Evolutionary conservation across 2,888 invertebrate genomes (phyloP), one percentile per base, ranked within the genome.

Genomic region (Cosmopolites sordidus): DNA sequence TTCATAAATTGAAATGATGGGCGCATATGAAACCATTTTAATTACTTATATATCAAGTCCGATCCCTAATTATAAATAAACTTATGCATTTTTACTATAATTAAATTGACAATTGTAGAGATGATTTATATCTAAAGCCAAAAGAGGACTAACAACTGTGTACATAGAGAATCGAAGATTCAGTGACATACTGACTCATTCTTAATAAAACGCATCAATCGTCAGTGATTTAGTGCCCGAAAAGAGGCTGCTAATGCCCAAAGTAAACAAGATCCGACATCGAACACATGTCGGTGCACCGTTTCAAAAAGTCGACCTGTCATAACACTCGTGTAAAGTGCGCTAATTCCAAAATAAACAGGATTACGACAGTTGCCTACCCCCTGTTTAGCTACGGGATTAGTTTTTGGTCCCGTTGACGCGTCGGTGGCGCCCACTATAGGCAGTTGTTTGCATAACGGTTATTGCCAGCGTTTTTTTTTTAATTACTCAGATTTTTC

Each of bases 311-410:
- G 51, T 37, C 41, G 52, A 55, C 54, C 58, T 58, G 58, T 52
- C 58, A 58, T 50, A 58, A 55, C 54, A 58, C 52, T 40, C 46
- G 33, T 48, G 55, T 55, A 55, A 55, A 58, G 54, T 54, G 51
- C 37, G 58, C 49, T 62, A 62, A 62, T 64, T 62, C 62, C 58
- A 61, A 59, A 58, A 56, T 56, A 64, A 64, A 64, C 62, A 64
- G 54, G 62, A 59, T 62, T 59, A 61, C 54, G 53, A 55, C 48
- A 55, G 59, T 55, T 58, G 52, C 33, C 41, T 42, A 48, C 44
- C 46, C 22, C 27, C 41, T 18, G 46, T 48, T 48, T 43, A 53
- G 33, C n/a, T 11, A 50, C 57, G 40, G 50, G 50, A 48, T 53
- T 54, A 57, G 33, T 12, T 33, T 33, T 33, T 33, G 33, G 11